Conservation (phyloP, 1,140 invertebrate species). For the Apocrypta bakeri region DNA sequence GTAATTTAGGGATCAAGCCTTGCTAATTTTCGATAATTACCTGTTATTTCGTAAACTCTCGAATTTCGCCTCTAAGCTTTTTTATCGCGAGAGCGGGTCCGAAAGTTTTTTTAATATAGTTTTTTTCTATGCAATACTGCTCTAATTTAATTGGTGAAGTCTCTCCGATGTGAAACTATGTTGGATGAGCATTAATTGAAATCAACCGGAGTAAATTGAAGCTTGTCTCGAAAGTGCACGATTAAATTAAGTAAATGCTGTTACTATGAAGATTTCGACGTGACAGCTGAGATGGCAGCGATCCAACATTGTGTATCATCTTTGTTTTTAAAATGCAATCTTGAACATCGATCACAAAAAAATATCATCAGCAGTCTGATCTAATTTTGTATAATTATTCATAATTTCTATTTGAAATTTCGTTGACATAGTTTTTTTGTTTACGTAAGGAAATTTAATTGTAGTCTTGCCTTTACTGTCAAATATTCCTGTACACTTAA, state of each 20-base stretch:
- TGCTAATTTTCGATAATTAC: conserved; percentile 28
- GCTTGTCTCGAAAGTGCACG: background rate
- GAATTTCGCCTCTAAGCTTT: background rate
- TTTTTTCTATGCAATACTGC: too few relatives aligned
- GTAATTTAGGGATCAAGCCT: conserved; percentile 13
- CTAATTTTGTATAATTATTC: too few relatives aligned
- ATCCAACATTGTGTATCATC: background rate
- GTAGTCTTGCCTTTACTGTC: too few relatives aligned
- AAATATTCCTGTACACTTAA: too few relatives aligned
- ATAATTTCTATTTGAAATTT: too few relatives aligned
- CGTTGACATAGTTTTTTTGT: too few relatives aligned
- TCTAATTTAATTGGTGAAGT: too few relatives aligned
- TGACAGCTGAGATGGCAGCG: background rate
- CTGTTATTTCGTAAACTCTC: conserved; percentile 21
- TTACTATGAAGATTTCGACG: background rate
- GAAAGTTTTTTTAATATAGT: background rate
- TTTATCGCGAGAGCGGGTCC: background rate
- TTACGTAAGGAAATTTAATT: too few relatives aligned
- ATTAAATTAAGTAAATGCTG: background rate
- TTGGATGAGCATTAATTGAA: background rate
- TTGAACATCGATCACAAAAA: too few relatives aligned
- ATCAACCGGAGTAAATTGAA: background rate
- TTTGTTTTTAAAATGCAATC: background rate
- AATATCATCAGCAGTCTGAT: too few relatives aligned
- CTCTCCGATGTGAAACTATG: background rate